phyloP scores from a whole-genome alignment of 2,888 invertebrate species.

The Chymomyza fuscimana region DNA sequence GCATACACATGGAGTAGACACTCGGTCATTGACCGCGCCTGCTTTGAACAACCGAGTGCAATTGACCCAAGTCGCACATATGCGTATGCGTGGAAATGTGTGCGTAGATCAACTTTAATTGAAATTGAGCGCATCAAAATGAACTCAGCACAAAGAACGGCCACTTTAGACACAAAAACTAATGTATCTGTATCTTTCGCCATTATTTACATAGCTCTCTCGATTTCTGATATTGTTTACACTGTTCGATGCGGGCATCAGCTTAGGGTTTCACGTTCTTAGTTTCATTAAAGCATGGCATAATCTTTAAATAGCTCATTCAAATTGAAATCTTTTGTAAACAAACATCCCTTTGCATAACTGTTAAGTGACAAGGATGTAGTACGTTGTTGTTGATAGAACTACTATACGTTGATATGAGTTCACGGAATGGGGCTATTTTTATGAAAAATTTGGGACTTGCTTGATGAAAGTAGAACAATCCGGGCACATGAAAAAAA shows the following conservation, averaged over 20 bases:
- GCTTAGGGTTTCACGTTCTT: background rate
- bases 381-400: background rate
- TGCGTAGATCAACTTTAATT: constrained; percentile 31
- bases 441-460: background rate
- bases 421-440: background rate
- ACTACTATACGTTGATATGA: too few relatives aligned
- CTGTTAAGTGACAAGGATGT: constrained; percentile 2
- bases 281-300: background rate
- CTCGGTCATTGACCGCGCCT: constrained; percentile 46
- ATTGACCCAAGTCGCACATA: background rate
- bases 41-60: background rate
- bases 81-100: background rate
- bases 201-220: background rate
- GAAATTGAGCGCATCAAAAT: constrained; percentile 43
- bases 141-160: constrained; percentile 8
- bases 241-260: constrained; percentile 34
- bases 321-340: constrained; percentile 19
- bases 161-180: constrained; percentile 1
- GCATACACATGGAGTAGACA: background rate
- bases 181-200: constrained; percentile 19
- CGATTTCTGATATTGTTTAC: constrained; percentile 20
- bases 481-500: constrained; percentile 32
- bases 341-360: constrained; percentile 23
- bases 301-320: too few relatives aligned
- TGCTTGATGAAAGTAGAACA: constrained; percentile 36